Evolutionary conservation across 2,113 vertebrate genomes (phyloP).

Genomic region (Pyxicephalus adspersus): DNA sequence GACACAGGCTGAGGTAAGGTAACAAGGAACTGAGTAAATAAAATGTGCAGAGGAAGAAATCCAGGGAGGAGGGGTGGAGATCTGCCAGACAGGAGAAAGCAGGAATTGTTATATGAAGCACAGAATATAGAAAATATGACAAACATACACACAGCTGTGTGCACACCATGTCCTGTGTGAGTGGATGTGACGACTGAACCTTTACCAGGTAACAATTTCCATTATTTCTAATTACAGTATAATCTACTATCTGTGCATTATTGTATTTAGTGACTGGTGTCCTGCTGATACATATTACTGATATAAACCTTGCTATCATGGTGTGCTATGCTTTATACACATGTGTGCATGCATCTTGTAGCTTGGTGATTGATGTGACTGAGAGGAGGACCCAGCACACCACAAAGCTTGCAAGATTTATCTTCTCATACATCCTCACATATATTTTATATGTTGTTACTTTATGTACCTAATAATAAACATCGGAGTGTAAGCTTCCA

Average conservation of each 20-base stretch:
- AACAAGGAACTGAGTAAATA: neutral
- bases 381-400: no score
- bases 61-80: neutral
- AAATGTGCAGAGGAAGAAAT: neutral
- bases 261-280: neutral
- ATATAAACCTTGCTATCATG: neutral
- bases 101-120: constrained; percentile 6
- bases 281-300: neutral
- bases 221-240: neutral
- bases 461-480: no score
- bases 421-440: no score
- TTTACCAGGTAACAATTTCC: neutral
- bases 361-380: neutral
- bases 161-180: neutral
- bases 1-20: neutral
- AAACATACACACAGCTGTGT: neutral
- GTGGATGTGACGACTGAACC: neutral
- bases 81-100: neutral
- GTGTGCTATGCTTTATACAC: no score
- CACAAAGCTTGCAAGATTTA: no score
- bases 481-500: no score
- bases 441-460: no score
- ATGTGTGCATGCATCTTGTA: neutral
- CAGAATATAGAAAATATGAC: constrained; percentile 6
- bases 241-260: no score